Evolutionary conservation across 2,113 vertebrate species (phyloP).

Genomic region (Oryzias celebensis): DNA sequence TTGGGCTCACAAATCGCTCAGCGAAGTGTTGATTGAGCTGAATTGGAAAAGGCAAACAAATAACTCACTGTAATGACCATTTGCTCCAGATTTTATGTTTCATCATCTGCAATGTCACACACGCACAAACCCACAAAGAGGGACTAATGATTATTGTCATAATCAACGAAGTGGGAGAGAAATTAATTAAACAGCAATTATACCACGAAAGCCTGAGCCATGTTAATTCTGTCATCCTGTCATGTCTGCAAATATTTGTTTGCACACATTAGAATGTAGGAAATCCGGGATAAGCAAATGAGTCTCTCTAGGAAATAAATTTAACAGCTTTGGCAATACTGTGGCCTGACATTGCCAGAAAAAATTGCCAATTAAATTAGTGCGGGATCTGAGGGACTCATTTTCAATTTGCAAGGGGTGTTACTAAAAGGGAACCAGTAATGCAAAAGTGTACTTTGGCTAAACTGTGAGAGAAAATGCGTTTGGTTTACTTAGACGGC

Average conservation of each 20-base stretch:
- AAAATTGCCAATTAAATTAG: too few species aligned
- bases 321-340: too few species aligned
- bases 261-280: neutral
- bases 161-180: neutral
- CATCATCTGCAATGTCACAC: neutral
- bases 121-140: neutral
- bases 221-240: slow-evolving; percentile 3
- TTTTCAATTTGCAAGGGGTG: too few species aligned
- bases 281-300: neutral
- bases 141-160: neutral
- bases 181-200: neutral
- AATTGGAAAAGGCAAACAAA: slow-evolving; percentile 6
- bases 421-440: too few species aligned
- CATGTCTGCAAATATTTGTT: neutral
- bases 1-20: slow-evolving; percentile 13
- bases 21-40: neutral
- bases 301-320: too few species aligned
- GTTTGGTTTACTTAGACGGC: too few species aligned
- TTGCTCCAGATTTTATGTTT: slow-evolving; percentile 4
- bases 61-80: neutral
- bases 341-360: too few species aligned
- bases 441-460: too few species aligned
- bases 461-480: too few species aligned
- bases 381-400: too few species aligned
- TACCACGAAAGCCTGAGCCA: neutral